Evolutionary conservation across 2,113 vertebrate species (phyloP), one percentile per base, ranked within the genome.

Genomic region (Pampusana beccarii): DNA sequence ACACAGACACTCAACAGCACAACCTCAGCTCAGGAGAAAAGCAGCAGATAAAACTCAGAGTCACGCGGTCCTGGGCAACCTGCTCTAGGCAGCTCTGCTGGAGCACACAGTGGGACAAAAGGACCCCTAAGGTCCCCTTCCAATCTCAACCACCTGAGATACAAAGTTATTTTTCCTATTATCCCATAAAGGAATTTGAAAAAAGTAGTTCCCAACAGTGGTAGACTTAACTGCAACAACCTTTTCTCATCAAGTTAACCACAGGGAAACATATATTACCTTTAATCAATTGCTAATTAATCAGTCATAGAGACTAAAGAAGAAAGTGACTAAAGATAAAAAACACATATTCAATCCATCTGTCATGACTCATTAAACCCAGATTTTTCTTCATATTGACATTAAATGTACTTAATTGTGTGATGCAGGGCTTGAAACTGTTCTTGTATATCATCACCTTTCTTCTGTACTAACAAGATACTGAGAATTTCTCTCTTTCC

Each of bases 1-100:
- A 85, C 78, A 85, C 4, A 16, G 34, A 36, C 21, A 36, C 0
- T 0, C 17, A 56, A 7, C 28, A 74, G 17, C 31, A 29, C 24
- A 11, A 25, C 25, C 31, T 44, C 5, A 69, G 46, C 34, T 69
- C 70, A 36, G 71, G 58, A 46, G 38, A 80, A 54, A 46, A n/a
- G 15, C 62, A 70, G 24, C 28, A 53, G 18, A 13, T 5, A 51
- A 56, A 91, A 51, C 9, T 36, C 66, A n/a, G 25, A 10, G 29
- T 3, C 6, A 4, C 1, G 14, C 0, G 0, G 54, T 57, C 34
- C 72, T 15, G 31, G 50, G 20, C 77, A 65, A 84, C 29, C 56
- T 74, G 54, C 40, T 74, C 64, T 25, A 81, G 20, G 56, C 0
- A 2, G 38, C 28, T 58, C 65, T 56, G 50, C 61, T 2, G 8